These are phyloP conservation scores for Macrocentrus cingulum DNA, from an alignment of 1,140 invertebrate species.

Conservation along the genomic window DNA sequence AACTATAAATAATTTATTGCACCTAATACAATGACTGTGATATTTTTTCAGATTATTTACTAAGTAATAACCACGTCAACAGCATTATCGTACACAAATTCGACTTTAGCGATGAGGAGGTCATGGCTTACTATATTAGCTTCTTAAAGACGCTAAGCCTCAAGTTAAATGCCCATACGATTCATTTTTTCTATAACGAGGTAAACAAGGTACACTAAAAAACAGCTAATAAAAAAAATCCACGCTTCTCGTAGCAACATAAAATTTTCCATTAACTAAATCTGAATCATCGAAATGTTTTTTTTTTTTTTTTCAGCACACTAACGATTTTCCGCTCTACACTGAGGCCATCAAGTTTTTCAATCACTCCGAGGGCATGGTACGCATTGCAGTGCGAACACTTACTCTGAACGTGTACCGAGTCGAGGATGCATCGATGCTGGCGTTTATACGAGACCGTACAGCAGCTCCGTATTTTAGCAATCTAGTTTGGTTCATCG, in stretches of 20 bases:
- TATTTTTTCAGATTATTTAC: conserved; percentile 85
- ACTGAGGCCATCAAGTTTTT: conserved; percentile 99
- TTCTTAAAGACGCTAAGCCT: conserved; percentile 97
- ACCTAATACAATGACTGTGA: conserved; percentile 7
- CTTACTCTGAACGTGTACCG: conserved; percentile 96
- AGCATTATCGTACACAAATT: conserved; percentile 99
- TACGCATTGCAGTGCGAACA: conserved; percentile 96
- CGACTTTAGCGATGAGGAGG: conserved; percentile 99
- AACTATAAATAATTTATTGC: conserved; percentile 16
- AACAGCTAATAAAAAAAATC: too few relatives aligned
- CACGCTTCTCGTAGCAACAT: too few relatives aligned
- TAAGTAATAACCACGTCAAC: conserved; percentile 99
- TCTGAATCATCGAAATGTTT: background rate
- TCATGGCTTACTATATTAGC: conserved; percentile 99
- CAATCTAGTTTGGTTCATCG: conserved; percentile 99
- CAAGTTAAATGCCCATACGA: conserved; percentile 97
- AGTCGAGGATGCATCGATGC: conserved; percentile 94
- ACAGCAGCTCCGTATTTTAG: conserved; percentile 98
- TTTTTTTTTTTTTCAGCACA: conserved; percentile 73
- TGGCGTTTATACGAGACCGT: conserved; percentile 91
- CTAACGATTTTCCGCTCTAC: conserved; percentile 98
- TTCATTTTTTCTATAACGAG: conserved; percentile 99
- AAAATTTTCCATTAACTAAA: background rate
- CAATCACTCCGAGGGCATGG: conserved; percentile 98
- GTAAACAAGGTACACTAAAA: conserved; percentile 65